Evolutionary conservation across 2,888 invertebrate species (phyloP).

Genomic region (Drosophila cracens): DNA sequence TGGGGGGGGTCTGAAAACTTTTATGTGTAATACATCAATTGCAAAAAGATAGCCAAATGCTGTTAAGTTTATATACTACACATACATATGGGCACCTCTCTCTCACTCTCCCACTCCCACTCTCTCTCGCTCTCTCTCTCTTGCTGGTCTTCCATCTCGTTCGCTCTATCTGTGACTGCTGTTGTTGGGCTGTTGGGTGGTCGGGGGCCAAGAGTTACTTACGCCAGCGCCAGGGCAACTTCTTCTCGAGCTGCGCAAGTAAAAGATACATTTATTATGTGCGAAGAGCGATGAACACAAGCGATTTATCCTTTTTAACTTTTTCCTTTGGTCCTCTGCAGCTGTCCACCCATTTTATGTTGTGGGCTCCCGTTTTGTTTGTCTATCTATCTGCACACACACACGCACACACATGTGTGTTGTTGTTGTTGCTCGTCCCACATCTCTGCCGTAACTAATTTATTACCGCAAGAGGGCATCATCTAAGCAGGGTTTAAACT

Average conservation of each 20-base stretch:
- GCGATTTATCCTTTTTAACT: conserved; percentile 83
- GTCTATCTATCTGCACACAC: conserved; percentile 18
- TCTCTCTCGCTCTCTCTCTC: not conserved
- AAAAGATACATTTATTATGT: conserved; percentile 83
- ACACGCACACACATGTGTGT: not conserved
- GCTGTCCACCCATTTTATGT: conserved; percentile 53
- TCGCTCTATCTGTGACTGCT: conserved; percentile 17
- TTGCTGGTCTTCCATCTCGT: conserved; percentile 10
- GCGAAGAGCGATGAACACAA: conserved; percentile 83
- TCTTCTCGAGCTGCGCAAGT: conserved; percentile 74
- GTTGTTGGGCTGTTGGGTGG: conserved; percentile 30
- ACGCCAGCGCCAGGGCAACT: conserved; percentile 46
- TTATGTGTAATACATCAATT: conserved; percentile 84
- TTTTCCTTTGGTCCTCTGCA: conserved; percentile 61
- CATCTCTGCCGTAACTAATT: conserved; percentile 72
- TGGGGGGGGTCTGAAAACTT: conserved; percentile 65
- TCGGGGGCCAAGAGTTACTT: conserved; percentile 70
- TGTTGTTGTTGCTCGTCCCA: conserved; percentile 55
- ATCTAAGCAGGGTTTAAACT: conserved; percentile 68
- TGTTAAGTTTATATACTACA: conserved; percentile 81
- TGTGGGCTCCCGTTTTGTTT: conserved; percentile 39
- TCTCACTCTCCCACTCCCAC: not conserved
- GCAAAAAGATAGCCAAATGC: conserved; percentile 83
- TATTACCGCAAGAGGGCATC: conserved; percentile 74
- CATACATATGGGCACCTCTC: conserved; percentile 31